These are phyloP conservation scores for Beroe forskalii DNA, from an alignment of 37 sponge, comb jelly and placozoan species.

Conservation along the genomic window DNA sequence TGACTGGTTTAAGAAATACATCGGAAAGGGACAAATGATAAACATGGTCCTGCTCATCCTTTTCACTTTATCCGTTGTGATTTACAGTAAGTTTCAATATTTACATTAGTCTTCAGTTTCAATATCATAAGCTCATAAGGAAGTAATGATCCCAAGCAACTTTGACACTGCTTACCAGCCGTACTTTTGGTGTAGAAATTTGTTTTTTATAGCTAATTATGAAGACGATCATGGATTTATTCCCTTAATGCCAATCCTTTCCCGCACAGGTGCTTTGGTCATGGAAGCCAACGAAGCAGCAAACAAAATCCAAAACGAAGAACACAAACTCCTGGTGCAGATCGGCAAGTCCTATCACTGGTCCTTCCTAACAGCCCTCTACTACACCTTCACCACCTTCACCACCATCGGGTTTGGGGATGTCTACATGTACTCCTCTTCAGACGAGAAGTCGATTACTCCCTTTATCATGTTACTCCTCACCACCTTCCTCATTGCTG, in stretches of 20 bases:
- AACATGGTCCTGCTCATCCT: not conserved
- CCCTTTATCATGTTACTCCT: not conserved
- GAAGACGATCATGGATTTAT: too few species aligned
- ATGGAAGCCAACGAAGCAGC: too few species aligned
- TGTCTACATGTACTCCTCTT: not conserved
- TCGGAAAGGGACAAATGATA: not conserved
- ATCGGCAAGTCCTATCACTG: not conserved
- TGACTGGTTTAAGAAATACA: not conserved
- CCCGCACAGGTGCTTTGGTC: too few species aligned
- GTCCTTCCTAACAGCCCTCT: slow-evolving; percentile 6
- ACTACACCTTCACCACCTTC: slow-evolving; percentile 3
- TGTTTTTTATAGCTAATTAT: too few species aligned
- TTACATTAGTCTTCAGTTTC: too few species aligned
- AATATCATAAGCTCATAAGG: too few species aligned
- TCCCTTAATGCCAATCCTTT: too few species aligned
- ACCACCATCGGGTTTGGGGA: slow-evolving; percentile 31
- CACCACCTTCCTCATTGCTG: slow-evolving; percentile 38
- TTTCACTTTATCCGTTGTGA: not conserved
- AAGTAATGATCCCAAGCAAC: too few species aligned
- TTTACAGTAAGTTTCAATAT: not conserved
- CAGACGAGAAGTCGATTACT: not conserved
- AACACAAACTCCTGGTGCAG: too few species aligned
- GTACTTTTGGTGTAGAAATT: too few species aligned
- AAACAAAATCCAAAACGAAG: too few species aligned
- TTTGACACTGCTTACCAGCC: too few species aligned